A percentile compares a stretch with the other conserved stretches of the same genome.
These are phyloP conservation scores for Aphelinus atriplicis DNA, from an alignment of 1,140 invertebrate genomes.

Conservation along the genomic window DNA sequence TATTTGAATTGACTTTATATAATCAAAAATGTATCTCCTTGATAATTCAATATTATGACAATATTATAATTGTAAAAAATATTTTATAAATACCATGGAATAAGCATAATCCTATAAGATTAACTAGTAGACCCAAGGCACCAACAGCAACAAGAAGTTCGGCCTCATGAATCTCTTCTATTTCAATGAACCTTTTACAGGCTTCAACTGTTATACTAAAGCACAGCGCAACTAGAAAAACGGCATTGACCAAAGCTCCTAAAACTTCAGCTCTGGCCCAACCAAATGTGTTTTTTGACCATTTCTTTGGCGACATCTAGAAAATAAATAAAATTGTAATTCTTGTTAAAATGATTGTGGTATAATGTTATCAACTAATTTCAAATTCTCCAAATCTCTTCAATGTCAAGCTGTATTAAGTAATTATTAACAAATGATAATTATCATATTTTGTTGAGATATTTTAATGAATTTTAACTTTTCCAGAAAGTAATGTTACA, in stretches of 20 bases:
- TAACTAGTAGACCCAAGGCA: constrained; percentile 81
- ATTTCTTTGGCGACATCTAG: constrained; percentile 94
- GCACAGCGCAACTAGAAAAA: constrained; percentile 92
- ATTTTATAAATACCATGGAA: constrained; percentile 76
- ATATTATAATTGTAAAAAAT: too few species aligned
- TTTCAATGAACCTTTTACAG: constrained; percentile 87
- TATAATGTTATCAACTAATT: too few species aligned
- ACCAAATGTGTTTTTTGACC: constrained; percentile 95
- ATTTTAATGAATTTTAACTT: too few species aligned
- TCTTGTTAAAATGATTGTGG: too few species aligned
- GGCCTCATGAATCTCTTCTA: constrained; percentile 84
- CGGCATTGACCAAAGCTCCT: constrained; percentile 92
- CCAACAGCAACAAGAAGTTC: constrained; percentile 81
- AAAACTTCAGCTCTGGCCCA: constrained; percentile 93
- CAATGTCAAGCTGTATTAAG: too few species aligned
- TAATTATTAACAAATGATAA: too few species aligned
- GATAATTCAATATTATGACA: too few species aligned
- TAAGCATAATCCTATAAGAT: constrained; percentile 82
- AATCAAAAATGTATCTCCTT: too few species aligned
- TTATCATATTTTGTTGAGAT: too few species aligned
- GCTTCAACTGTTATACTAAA: constrained; percentile 93
- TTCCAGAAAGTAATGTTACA: constrained; percentile 7
- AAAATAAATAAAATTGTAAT: constrained; percentile 40
- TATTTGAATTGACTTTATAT: too few species aligned
- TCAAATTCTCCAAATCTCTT: too few species aligned